Base-by-base conservation (phyloP, 2,888 invertebrate genomes). In the Lymantria monacha region DNA sequence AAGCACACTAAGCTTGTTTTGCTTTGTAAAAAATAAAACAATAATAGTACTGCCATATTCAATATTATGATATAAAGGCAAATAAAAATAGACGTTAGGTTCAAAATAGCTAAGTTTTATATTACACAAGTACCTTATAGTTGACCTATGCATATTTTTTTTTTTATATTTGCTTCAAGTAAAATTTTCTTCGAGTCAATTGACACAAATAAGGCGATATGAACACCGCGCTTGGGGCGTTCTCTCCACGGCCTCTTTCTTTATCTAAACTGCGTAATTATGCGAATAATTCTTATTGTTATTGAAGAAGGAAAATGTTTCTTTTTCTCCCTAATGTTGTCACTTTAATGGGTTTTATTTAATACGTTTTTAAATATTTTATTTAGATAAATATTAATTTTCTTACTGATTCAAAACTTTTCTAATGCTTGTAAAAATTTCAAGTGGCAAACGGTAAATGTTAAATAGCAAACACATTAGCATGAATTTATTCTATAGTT, bases 1-100 rank as follows among this genome's bases (percentile, higher is more conserved):
- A 69, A 61, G 53, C 56, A 51, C 46, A 42, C 36, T 13, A 42
- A 55, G 63, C 57, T 64, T 57, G 60, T 58, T 61, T 63, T 53
- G 59, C 22, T 22, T 22, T 22, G 22, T 22, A 22, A 22, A 22
- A 60, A 57, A 60, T 48, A 51, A 37, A 42, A 49, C 59, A 61
- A 61, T 51, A 48, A 55, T 58, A 22, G 22, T 22, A 22, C 22
- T 22, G 22, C 3, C 3, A 22, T 22, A 5, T 22, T 5, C 2
- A 22, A 22, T 22, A 22, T 22, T 5, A 3, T 22, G 22, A 22
- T 22, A 22, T 22, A 22, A 22, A 22, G 2, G 5, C 22, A 22
- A 22, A 22, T 2, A 5, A 5, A 22, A 22, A n/a, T n/a, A n/a
- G n/a, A n/a, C n/a, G n/a, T n/a, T 22, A 22, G 22, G 2, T 5